Evolutionary conservation across 2,113 vertebrate species (phyloP), one percentile per base, ranked within the genome.

Genomic region (Polypterus bichir): DNA sequence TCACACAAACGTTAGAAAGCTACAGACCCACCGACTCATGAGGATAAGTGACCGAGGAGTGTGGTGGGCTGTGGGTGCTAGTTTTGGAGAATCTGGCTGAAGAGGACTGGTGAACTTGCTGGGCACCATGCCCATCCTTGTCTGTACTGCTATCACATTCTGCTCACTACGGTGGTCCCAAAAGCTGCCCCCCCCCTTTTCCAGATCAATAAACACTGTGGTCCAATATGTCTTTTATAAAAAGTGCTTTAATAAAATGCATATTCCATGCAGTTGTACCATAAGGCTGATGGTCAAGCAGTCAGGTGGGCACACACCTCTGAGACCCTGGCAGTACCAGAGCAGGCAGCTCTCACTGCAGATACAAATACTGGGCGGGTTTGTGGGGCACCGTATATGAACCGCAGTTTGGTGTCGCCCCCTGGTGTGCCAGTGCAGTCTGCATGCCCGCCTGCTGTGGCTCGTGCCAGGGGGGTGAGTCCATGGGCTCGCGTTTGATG

Each of bases 401-500:
- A 47, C 61, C 46, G 47, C 62, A 68, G 47, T 73, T 68, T 3
- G 76, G 66, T 65, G 82, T 67, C n/a, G 69, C 63, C 66, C 83
- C 88, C 79, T 84, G 85, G 44, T 80, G 81, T 27, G 27, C 27
- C 47, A 84, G 76, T 4, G 67, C 64, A 3, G 7, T 9, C 0
- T 86, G 81, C 53, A 66, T 66, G 48, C 79, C 69, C 8, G 84
- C 78, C 47, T 83, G 87, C 11, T 81, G 62, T 1, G 62, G 72
- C 61, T 69, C 70, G 0, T 81, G 69, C 89, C 93, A 81, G 0
- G 82, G 79, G 0, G 88, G 83, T 1, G 91, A 91, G 73, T 94
- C 93, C 74, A 91, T 76, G 44, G 91, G 92, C 71, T 97, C 94
- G 4, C 86, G 82, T 66, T 97, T 97, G 81, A 97, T 89, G 0